These are phyloP conservation scores for Deroplatys truncata DNA, from an alignment of 2,888 invertebrate genomes.

Conservation along the genomic window DNA sequence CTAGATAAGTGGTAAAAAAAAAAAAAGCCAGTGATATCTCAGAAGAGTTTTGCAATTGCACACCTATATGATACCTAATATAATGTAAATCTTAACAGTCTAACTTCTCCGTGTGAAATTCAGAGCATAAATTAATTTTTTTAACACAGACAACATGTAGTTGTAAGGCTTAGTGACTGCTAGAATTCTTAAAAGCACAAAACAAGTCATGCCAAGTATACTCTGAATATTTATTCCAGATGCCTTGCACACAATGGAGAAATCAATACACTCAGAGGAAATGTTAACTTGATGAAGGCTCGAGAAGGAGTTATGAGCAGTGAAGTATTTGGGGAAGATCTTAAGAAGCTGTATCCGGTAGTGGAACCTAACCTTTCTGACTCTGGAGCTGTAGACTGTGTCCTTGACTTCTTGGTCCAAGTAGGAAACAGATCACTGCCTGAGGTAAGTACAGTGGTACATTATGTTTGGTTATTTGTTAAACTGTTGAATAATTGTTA, in stretches of 20 bases:
- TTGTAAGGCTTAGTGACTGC: too few species aligned
- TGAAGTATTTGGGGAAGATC: constrained; percentile 72
- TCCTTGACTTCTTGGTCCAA: constrained; percentile 92
- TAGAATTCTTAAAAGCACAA: neutral
- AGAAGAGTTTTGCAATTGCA: too few species aligned
- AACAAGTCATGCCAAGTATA: neutral
- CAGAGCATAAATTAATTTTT: too few species aligned
- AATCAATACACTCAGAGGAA: constrained; percentile 97
- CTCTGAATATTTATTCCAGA: constrained; percentile 46
- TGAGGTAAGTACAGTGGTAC: constrained; percentile 53
- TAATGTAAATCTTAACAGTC: too few species aligned
- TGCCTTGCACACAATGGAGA: constrained; percentile 98
- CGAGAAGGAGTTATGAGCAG: constrained; percentile 97
- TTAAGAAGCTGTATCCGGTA: constrained; percentile 90
- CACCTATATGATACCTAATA: too few species aligned
- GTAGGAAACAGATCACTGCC: constrained; percentile 88
- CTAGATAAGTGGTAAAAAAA: too few species aligned
- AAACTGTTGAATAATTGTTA: neutral
- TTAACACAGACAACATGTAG: too few species aligned
- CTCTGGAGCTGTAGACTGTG: constrained; percentile 97
- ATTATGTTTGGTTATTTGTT: neutral
- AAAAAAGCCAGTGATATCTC: too few species aligned
- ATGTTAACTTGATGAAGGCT: constrained; percentile 97
- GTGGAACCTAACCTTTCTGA: constrained; percentile 97
- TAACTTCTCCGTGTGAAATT: too few species aligned